These are phyloP conservation scores for Dione vanillae DNA, from an alignment of 2,888 invertebrate species.

Conservation along the genomic window DNA sequence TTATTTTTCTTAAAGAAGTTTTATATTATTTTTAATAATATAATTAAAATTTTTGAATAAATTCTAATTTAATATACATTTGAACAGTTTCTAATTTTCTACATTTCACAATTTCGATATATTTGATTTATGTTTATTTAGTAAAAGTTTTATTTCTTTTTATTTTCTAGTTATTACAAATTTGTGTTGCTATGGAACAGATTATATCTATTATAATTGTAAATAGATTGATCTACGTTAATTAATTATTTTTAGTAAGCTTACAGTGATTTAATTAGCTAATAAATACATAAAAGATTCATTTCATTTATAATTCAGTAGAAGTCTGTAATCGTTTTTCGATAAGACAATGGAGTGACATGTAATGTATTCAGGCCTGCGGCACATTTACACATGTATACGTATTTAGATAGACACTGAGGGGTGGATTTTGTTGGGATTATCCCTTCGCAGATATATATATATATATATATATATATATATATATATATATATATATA, in stretches of 20 bases:
- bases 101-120: no score
- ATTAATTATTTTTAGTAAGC: background rate
- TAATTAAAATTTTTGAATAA: background rate
- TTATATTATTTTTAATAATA: background rate
- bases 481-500: no score
- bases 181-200: no score
- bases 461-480: no score
- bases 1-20: background rate
- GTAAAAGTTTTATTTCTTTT: no score
- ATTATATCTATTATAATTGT: no score
- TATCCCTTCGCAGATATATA: background rate
- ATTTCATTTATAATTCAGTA: conserved; percentile 7
- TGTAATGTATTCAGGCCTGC: conserved; percentile 27
- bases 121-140: no score
- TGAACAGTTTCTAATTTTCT: no score
- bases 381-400: conserved; percentile 11
- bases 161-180: no score
- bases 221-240: background rate
- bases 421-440: conserved; percentile 3
- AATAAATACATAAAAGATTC: background rate
- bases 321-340: conserved; percentile 5
- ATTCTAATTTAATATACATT: no score
- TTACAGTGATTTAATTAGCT: background rate
- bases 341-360: conserved; percentile 27
- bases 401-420: background rate